Evolutionary conservation across 2,888 invertebrate genomes (phyloP).

Genomic region (Abrostola triplasia): DNA sequence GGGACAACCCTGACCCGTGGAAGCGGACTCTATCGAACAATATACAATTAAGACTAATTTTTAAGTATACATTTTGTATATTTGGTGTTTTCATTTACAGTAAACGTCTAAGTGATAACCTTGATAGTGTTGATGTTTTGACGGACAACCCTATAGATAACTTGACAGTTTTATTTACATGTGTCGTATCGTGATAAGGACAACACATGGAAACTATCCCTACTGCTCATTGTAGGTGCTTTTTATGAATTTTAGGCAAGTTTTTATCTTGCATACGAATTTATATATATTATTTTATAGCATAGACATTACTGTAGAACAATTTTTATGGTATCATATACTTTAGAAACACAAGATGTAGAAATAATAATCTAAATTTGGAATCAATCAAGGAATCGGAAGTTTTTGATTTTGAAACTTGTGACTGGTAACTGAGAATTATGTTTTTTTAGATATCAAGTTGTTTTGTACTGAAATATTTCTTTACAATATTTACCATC

Average conservation of each 20-base stretch:
- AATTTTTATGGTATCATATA: too few relatives aligned
- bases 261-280: slow-evolving; percentile 56
- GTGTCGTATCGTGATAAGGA: slow-evolving; percentile 26
- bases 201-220: slow-evolving; percentile 33
- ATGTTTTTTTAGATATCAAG: background rate
- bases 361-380: too few relatives aligned
- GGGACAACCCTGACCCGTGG: slow-evolving; percentile 17
- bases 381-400: too few relatives aligned
- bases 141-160: background rate
- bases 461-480: background rate
- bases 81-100: slow-evolving; percentile 55
- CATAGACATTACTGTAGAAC: slow-evolving; percentile 21
- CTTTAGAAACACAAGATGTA: too few relatives aligned
- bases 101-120: slow-evolving; percentile 7
- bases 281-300: slow-evolving; percentile 47
- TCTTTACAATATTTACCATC: background rate
- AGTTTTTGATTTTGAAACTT: too few relatives aligned
- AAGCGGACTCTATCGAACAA: slow-evolving; percentile 42
- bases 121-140: background rate
- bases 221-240: slow-evolving; percentile 60
- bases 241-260: slow-evolving; percentile 53
- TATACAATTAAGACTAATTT: slow-evolving; percentile 51
- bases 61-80: slow-evolving; percentile 65
- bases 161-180: slow-evolving; percentile 18
- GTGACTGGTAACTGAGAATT: background rate